Evolutionary conservation across 2,888 invertebrate species (phyloP).

Genomic region (Cetonia aurata): DNA sequence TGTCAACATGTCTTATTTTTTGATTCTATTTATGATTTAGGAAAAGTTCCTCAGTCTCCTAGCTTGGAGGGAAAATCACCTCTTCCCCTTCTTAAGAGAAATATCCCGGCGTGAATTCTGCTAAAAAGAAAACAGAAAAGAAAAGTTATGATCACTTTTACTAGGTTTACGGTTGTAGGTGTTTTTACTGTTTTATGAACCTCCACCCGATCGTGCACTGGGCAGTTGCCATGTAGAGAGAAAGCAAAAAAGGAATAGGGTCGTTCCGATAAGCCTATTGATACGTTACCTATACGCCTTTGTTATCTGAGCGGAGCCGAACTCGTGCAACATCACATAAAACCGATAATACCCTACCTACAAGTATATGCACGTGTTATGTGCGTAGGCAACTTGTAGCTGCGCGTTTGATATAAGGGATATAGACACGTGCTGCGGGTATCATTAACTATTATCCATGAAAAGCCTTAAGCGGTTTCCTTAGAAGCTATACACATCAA

Average conservation of each 20-base stretch:
- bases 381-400: not conserved
- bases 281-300: slow-evolving; percentile 49
- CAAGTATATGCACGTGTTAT: slow-evolving; percentile 8
- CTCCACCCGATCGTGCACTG: not conserved
- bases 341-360: slow-evolving; percentile 53
- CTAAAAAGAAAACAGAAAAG: not conserved
- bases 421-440: slow-evolving; percentile 29
- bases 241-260: slow-evolving; percentile 17
- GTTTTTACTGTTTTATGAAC: slow-evolving; percentile 11
- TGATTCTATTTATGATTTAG: too few species aligned
- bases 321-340: slow-evolving; percentile 49
- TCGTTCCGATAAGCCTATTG: slow-evolving; percentile 51
- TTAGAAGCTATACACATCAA: slow-evolving; percentile 13
- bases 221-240: not conserved
- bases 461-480: slow-evolving; percentile 35
- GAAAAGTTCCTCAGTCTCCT: too few species aligned
- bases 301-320: slow-evolving; percentile 49
- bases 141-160: slow-evolving; percentile 12
- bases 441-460: slow-evolving; percentile 31
- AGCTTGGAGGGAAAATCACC: too few species aligned
- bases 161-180: not conserved
- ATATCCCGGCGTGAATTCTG: too few species aligned
- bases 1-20: too few species aligned
- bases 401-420: not conserved
- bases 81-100: too few species aligned